Base-by-base conservation (phyloP, 2,113 vertebrate genomes). In the Martes martes region DNA sequence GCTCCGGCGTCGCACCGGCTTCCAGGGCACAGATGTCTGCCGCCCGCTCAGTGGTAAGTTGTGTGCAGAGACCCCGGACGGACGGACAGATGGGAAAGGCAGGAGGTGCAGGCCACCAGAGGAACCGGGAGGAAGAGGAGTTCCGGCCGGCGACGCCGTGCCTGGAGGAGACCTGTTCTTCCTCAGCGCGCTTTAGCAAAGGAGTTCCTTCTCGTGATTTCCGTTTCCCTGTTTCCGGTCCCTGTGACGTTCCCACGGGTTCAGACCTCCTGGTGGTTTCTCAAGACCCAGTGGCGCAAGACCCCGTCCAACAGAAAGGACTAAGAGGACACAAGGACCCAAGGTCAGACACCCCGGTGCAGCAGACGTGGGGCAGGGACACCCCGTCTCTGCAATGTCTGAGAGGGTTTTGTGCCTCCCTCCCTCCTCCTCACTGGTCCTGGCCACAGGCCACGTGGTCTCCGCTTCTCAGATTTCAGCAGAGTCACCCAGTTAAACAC, bases 401-500 rank as follows among this genome's bases (percentile, higher is more conserved):
- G 42, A 55, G 50, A 42, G 9, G 3, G 13, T 24, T 67, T 79
- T 31, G 33, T n/a, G 24, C 42, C 50, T 57, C 14, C 18, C 63
- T 71, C 14, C 23, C 39, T 61, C 18, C 39, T 36, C 78, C 42
- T 21, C 4, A 0, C 11, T 1, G 50, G 73, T n/a, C 65, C 86
- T 69, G 9, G 11, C 31, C 63, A 39, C 15, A n/a, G 65, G 0
- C 0, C 19, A 18, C 0, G 10, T 21, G 18, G 14, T 23, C n/a
- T n/a, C 63, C 71, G 21, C 2, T 59, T 36, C 26, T 61, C 73
- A 55, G 65, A 84, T 28, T 65, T 57, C 10, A 36, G 13, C 31
- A 16, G 63, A 18, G 33, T 57, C 73, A 6, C 14, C 13, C 21
- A 31, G 63, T 45, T 76, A 65, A 74, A 55, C 23, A 9, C 1